Base-by-base conservation (phyloP, 2,888 invertebrate genomes). In the Lordiphosa fenestrarum region DNA sequence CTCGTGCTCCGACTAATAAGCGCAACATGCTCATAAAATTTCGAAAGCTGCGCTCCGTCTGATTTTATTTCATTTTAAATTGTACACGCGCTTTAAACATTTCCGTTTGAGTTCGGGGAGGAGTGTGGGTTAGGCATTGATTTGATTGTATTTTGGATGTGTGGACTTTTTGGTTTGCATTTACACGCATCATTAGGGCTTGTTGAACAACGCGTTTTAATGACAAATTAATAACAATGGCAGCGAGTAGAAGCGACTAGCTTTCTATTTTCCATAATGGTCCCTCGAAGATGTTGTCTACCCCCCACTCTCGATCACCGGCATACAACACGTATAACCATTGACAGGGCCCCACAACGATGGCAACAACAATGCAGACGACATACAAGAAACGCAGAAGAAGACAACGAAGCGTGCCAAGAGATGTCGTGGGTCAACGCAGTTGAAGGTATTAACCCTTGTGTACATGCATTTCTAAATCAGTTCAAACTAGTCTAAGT, bases 1-100 rank as follows among this genome's bases (percentile, higher is more conserved):
- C 85, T 84, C 81, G 85, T 69, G 57, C 62, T 55, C 66, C 61
- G 51, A 74, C 82, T 84, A 74, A 76, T 77, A 77, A 75, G 85
- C 73, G 71, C 78, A 73, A 84, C 84, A 77, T 69, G 82, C 81
- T 84, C 78, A 81, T 77, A 77, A 77, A 77, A 81, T 76, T 83
- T 77, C 77, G 84, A 77, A 77, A 81, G 69, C 78, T 60, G 71
- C 74, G 39, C 74, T 60, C 66, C 57, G 58, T 63, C 68, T 65
- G 81, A 78, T 80, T 78, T 73, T 71, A 71, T 73, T 66, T 73
- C 66, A 65, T 69, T 80, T 73, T 69, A 80, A 83, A 68, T 81
- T 76, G 77, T 71, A 73, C 68, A 69, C 73, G 69, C 67, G 71
- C 69, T 66, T 74, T 57, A 42, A 70, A 53, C 54, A 60, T 70